Percentiles rank a stretch among this genome's conserved stretches.
These are phyloP conservation scores for Athetis lepigone DNA, from an alignment of 2,888 invertebrate genomes.

Conservation along the genomic window DNA sequence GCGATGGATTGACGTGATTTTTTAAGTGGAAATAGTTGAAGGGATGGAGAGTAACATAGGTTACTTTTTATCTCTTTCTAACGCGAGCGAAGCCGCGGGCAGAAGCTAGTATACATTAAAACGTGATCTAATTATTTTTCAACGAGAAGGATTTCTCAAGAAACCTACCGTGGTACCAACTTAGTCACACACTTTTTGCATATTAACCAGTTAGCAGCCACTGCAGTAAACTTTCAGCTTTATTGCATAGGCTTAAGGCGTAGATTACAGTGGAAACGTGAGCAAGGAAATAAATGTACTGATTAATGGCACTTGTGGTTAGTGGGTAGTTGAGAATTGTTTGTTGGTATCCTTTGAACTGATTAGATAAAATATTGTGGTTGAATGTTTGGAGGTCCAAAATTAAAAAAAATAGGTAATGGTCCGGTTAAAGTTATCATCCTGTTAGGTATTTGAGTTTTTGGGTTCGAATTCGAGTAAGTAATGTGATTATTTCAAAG, in stretches of 20 bases:
- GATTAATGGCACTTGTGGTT: conserved; percentile 19
- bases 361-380: neutral
- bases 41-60: too few relatives aligned
- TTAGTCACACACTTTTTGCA: neutral
- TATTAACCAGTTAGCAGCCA: conserved; percentile 6
- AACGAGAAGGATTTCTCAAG: conserved; percentile 21
- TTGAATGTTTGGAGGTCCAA: too few relatives aligned
- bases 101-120: too few relatives aligned
- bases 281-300: conserved; percentile 30
- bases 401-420: too few relatives aligned
- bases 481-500: too few relatives aligned
- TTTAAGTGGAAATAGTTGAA: too few relatives aligned
- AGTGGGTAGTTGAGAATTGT: neutral
- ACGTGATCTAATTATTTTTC: conserved; percentile 33
- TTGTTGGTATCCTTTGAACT: neutral
- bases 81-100: too few relatives aligned
- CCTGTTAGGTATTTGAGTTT: too few relatives aligned
- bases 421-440: too few relatives aligned
- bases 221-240: conserved; percentile 22
- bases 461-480: too few relatives aligned
- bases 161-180: conserved; percentile 8
- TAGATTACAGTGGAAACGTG: conserved; percentile 31
- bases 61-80: too few relatives aligned
- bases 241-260: conserved; percentile 21
- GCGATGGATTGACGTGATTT: too few relatives aligned